Base-by-base conservation (phyloP, 2,888 invertebrate genomes). In the Epsilonema sp. region DNA sequence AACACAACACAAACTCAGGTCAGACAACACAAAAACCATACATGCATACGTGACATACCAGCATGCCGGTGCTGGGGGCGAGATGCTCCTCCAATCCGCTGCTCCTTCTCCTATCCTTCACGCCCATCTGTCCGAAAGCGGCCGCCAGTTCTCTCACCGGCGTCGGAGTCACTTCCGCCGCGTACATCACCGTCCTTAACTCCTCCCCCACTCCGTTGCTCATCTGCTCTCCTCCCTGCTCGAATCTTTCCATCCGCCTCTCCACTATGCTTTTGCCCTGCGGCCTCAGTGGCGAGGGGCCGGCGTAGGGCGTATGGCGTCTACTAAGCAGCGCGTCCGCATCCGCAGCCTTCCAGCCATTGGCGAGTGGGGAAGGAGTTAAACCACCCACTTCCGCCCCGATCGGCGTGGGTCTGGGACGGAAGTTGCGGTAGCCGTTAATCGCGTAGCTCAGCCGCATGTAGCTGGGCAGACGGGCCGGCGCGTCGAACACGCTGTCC, bases 401-500 rank as follows among this genome's bases (percentile, higher is more conserved):
- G n/a, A n/a, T n/a, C n/a, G n/a, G n/a, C n/a, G n/a, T n/a, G n/a
- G n/a, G n/a, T n/a, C n/a, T n/a, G 16, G 31, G 31, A 22, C 42
- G 22, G 24, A 20, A 42, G 11, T 42, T 42, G 21, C 24, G 21
- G 24, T 42, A 42, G 11, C 42, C 42, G 42, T 23, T 42, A 4
- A 42, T 11, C 42, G 42, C 21, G 23, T 23, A 42, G n/a, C 42
- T 42, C 8, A 42, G 4, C 11, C 42, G 42, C 11, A 42, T 23
- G 42, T 42, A 42, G 16, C 22, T 21, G 11, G 42, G 42, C 42
- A 42, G 5, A 16, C 42, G 42, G 22, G 22, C 11, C 8, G 42
- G 42, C 22, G 20, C 11, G 21, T 42, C 42, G n/a, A 42, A 42
- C n/a, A 42, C 42, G 23, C 42, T 42, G 22, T 42, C 42, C 42